Conservation (phyloP, 2,113 vertebrate species). For the Mionectes macconnelli region DNA sequence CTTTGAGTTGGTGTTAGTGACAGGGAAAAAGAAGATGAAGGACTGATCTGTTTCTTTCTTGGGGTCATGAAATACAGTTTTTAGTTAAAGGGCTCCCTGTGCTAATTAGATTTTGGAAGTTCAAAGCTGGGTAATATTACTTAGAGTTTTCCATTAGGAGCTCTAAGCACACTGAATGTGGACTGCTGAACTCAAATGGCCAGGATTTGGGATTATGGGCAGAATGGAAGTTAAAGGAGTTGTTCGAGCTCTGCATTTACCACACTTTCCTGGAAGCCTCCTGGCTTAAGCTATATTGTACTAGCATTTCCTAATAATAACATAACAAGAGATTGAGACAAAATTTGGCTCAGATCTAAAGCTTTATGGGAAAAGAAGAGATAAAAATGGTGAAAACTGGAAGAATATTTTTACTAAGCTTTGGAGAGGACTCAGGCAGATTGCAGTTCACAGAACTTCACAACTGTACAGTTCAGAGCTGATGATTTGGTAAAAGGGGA, state of each 20-base stretch:
- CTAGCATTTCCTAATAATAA: conserved; percentile 4
- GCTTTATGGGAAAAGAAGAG: not conserved
- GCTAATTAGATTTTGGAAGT: not conserved
- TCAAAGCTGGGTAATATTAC: not conserved
- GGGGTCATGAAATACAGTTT: not conserved
- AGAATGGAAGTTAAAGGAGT: not conserved
- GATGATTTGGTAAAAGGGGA: not conserved
- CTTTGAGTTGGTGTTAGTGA: not conserved
- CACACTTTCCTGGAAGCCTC: not conserved
- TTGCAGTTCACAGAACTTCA: not conserved
- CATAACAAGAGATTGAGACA: not conserved
- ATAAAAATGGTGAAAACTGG: not conserved
- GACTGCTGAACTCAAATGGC: not conserved
- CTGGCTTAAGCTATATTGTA: not conserved
- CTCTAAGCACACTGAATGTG: not conserved
- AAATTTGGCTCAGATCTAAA: not conserved
- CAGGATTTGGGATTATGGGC: not conserved
- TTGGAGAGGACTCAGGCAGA: not conserved
- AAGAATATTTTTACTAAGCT: not conserved
- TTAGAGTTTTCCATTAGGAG: not conserved
- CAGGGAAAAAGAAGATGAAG: not conserved
- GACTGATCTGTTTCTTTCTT: not conserved
- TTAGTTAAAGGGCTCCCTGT: not conserved
- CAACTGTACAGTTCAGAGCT: not conserved
- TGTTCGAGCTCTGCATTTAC: not conserved